Evolutionary conservation across 2,797 vertebrate genomes (phyloP).

Genomic region (Eleutherodactylus coqui): DNA sequence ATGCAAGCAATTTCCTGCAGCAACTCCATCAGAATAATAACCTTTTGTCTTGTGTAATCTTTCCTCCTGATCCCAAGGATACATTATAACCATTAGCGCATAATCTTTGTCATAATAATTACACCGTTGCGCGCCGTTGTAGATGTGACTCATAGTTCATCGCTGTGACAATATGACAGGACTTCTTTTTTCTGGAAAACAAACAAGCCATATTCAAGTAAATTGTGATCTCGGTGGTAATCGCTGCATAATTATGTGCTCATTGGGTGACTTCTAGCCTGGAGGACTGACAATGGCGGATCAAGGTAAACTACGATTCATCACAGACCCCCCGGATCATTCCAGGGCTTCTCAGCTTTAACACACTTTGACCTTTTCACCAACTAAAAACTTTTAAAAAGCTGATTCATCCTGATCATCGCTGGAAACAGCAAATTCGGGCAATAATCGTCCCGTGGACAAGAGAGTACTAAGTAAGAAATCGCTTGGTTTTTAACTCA

Average conservation of each 20-base stretch:
- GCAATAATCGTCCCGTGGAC: no score
- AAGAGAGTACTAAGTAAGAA: no score
- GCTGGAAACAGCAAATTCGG: no score
- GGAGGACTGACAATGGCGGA: background rate
- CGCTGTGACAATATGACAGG: background rate
- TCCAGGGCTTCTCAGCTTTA: no score
- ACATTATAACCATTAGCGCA: conserved; percentile 47
- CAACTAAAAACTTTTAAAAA: no score
- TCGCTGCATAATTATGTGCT: background rate
- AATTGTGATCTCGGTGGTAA: background rate
- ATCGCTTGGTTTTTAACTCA: no score
- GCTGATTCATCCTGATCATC: no score
- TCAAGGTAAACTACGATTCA: no score
- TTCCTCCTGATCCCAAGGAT: conserved; percentile 35
- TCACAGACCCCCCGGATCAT: no score
- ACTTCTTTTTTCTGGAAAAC: background rate
- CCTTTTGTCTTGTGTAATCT: conserved; percentile 56
- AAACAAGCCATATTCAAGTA: background rate
- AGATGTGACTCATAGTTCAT: conserved; percentile 40
- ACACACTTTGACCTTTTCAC: no score
- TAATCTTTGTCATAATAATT: conserved; percentile 56
- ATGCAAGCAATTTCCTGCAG: conserved; percentile 30
- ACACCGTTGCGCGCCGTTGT: conserved; percentile 10
- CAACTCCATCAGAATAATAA: conserved; percentile 33
- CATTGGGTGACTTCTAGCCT: background rate